Evolutionary conservation across 2,113 vertebrate species (phyloP).

Genomic region (Brevimyrus niger): DNA sequence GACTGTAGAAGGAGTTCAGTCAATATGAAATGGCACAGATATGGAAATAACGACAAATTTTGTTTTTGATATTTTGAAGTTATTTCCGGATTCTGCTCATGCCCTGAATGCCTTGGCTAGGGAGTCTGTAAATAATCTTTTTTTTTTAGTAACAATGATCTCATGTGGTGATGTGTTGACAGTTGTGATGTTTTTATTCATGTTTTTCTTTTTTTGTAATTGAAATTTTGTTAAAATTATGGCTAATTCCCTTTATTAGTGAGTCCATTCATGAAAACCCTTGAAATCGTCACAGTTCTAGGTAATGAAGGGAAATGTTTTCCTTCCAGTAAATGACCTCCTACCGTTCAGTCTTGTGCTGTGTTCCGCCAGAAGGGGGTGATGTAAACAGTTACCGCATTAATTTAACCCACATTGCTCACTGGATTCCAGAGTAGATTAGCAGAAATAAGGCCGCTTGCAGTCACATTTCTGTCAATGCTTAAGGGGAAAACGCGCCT

Average conservation of each 20-base stretch:
- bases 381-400: background rate
- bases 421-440: background rate
- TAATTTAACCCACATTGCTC: background rate
- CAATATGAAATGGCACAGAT: background rate
- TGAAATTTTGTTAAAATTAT: background rate
- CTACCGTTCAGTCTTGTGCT: background rate
- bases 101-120: background rate
- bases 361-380: conserved; percentile 8
- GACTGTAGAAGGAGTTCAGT: background rate
- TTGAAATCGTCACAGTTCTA: background rate
- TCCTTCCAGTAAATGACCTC: background rate
- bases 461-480: background rate
- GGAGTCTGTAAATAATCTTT: background rate
- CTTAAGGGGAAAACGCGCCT: background rate
- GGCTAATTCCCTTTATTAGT: background rate
- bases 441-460: background rate
- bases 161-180: background rate
- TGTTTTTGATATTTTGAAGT: background rate
- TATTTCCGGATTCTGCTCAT: background rate
- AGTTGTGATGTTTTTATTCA: background rate
- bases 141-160: background rate
- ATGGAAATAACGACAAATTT: background rate
- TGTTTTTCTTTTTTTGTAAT: background rate
- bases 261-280: background rate
- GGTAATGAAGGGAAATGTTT: background rate